These are phyloP conservation scores for Empis stercorea DNA, from an alignment of 2,888 invertebrate genomes.

Conservation along the genomic window DNA sequence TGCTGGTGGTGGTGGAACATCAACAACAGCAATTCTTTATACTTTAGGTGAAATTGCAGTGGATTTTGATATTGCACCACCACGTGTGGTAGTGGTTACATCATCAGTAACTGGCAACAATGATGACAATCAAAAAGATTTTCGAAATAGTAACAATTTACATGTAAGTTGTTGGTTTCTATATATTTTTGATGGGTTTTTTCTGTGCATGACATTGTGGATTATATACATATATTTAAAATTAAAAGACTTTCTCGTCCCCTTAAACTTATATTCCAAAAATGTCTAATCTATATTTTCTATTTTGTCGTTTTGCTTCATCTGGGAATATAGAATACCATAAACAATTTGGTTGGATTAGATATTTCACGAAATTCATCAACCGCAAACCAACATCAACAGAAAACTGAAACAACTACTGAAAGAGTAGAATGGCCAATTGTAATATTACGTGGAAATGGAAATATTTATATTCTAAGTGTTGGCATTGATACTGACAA, in stretches of 20 bases:
- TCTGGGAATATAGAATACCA: too few relatives aligned
- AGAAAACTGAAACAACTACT: not conserved
- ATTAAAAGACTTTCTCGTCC: too few relatives aligned
- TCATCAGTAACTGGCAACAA: not conserved
- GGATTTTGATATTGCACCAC: conserved; percentile 68
- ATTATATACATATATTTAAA: too few relatives aligned
- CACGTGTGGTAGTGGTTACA: not conserved
- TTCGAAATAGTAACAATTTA: not conserved
- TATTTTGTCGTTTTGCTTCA: too few relatives aligned
- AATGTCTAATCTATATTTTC: too few relatives aligned
- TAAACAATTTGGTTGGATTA: too few relatives aligned
- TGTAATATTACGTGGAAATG: conserved; percentile 70
- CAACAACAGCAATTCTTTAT: conserved; percentile 26
- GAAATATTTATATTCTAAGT: conserved; percentile 55
- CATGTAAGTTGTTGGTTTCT: not conserved
- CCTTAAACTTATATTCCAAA: too few relatives aligned
- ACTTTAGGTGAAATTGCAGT: conserved; percentile 74
- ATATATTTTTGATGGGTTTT: too few relatives aligned
- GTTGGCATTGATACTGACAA: conserved; percentile 34
- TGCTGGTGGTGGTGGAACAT: conserved; percentile 15
- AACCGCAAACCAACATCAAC: not conserved
- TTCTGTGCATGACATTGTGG: too few relatives aligned
- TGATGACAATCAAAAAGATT: not conserved
- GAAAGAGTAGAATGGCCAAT: conserved; percentile 55
- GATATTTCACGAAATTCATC: not conserved